phyloP scores from a whole-genome alignment of 2,797 vertebrate genomes.

The Alcedo atthis region DNA sequence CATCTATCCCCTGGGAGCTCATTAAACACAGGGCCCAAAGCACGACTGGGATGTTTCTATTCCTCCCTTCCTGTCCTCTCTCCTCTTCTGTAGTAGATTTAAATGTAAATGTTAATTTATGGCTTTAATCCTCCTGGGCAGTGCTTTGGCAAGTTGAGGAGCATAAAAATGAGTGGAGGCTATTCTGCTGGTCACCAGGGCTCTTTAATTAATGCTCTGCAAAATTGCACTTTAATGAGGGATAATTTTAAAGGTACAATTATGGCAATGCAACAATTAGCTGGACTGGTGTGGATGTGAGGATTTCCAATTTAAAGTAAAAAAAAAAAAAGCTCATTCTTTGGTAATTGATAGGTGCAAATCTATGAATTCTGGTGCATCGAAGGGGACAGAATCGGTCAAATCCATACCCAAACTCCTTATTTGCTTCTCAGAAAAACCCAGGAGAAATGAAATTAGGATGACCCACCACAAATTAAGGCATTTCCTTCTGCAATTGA shows the following conservation, averaged over 20 bases:
- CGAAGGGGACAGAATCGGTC: accelerated
- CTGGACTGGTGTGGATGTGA: neutral
- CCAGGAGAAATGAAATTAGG: neutral
- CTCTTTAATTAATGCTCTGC: neutral
- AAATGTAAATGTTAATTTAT: neutral
- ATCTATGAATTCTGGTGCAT: neutral
- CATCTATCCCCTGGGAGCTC: neutral
- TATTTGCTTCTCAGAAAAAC: neutral
- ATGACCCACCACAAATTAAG: neutral
- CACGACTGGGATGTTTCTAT: neutral
- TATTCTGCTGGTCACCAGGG: neutral
- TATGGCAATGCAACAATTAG: neutral
- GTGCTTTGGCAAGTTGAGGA: neutral
- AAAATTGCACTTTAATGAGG: neutral
- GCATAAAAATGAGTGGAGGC: neutral
- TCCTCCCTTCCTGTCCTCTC: neutral
- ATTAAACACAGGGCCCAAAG: neutral
- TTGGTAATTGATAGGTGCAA: neutral
- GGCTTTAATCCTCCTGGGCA: neutral
- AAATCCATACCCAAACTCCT: neutral
- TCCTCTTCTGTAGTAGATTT: neutral
- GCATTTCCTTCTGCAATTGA: neutral
- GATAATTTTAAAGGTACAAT: neutral
- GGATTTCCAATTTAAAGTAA: neutral
- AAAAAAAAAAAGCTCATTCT: neutral